A percentile compares a stretch with the other conserved stretches of the same genome.
Evolutionary conservation across 2,113 vertebrate genomes (phyloP).

Genomic region (Alaudala cheleensis): DNA sequence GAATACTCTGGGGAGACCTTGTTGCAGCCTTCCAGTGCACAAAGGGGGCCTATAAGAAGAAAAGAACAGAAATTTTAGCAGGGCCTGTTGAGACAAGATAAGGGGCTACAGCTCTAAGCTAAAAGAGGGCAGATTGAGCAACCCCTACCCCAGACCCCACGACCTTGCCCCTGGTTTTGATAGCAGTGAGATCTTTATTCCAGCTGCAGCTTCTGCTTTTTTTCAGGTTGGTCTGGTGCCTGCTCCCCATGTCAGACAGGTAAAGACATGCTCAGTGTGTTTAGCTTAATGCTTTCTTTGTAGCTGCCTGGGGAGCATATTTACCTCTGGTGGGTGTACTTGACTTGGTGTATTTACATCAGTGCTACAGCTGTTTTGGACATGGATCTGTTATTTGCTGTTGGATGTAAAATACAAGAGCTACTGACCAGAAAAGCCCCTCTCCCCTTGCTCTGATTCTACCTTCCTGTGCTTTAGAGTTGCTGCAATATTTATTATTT

Average conservation of each 20-base stretch:
- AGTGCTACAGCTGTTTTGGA: background rate
- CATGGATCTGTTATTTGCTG: background rate
- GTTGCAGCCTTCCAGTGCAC: background rate
- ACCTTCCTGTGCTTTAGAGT: background rate
- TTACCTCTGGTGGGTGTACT: background rate
- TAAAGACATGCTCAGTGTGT: background rate
- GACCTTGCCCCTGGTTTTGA: background rate
- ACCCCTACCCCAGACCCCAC: too few relatives aligned
- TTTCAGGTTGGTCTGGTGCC: fast-evolving
- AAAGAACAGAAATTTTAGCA: background rate
- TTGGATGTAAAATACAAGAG: background rate
- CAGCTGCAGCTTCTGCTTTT: background rate
- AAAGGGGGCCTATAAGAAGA: background rate
- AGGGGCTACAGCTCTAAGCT: background rate
- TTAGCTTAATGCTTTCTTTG: background rate
- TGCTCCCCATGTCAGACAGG: background rate
- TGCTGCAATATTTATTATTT: background rate
- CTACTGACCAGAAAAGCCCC: background rate
- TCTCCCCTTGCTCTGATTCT: background rate
- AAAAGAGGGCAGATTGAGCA: background rate
- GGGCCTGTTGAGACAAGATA: background rate
- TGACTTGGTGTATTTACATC: background rate
- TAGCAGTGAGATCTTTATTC: background rate
- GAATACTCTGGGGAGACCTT: background rate
- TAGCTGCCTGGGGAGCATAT: background rate